Evolutionary conservation across 2,113 vertebrate genomes (phyloP), one percentile per base, ranked within the genome.

Genomic region (Marcusenius ussheri): DNA sequence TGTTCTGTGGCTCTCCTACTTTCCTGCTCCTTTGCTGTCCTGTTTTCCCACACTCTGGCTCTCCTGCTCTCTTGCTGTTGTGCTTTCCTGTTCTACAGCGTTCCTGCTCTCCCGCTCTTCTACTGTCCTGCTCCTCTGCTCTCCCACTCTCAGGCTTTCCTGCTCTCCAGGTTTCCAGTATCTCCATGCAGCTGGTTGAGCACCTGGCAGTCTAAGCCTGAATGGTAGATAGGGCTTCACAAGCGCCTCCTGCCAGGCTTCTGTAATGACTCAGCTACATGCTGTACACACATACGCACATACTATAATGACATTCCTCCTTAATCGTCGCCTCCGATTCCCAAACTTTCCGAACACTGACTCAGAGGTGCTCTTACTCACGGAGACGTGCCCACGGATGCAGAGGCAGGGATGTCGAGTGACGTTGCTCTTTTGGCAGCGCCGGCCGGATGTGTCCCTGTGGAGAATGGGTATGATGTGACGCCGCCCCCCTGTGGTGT

Each of bases 401-500:
- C 83, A 49, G 83, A 27, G 24, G 45, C 46, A 27, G 47, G 46
- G 45, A 49, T 50, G 47, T 27, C 10, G 11, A 13, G n/a, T 49
- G 83, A 86, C 24, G 4, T 31, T 0, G 10, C 17, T 49, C 10
- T 49, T 47, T 47, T 50, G 46, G 83, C 39, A 46, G 24, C 0
- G 21, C 10, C 47, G 1, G 24, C 24, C 24, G 24, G 45, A 50
- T 19, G 47, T n/a, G 83, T 86, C 83, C 47, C 83, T 86, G 47
- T 27, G 83, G 83, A 86, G 47, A 47, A 49, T 3, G 5, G 94
- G 92, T 91, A 92, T 92, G 93, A 93, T 94, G 74, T 80, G 35
- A 42, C 6, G 10, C 10, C n/a, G 2, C 74, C 74, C 35, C 35
- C 31, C 35, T 80, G 35, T 19, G 74, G 74, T 35, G 66, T 13